A percentile compares a stretch with the other conserved stretches of the same genome.
Conservation (phyloP, 1,140 invertebrate species). For the Achatina immaculata region DNA sequence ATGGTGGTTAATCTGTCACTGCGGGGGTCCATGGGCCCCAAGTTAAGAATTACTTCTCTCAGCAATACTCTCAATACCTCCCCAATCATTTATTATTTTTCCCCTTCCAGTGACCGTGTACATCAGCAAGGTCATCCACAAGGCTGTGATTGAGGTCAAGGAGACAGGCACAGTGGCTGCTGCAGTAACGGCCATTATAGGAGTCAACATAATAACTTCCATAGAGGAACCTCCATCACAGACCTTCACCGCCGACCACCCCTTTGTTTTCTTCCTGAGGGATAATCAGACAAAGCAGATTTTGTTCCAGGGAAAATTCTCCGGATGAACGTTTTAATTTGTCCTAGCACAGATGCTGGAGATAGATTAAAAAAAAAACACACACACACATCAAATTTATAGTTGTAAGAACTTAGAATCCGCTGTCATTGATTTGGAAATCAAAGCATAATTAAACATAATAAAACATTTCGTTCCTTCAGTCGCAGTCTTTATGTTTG, state of each 20-base stretch:
- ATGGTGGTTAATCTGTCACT: no score
- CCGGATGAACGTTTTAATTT: not conserved
- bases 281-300: conserved; percentile 75
- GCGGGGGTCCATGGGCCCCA: no score
- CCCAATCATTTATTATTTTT: not conserved
- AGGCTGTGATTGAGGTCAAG: conserved; percentile 75
- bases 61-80: no score
- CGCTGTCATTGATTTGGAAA: no score
- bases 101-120: conserved; percentile 36
- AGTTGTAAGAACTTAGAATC: no score
- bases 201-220: not conserved
- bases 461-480: no score
- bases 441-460: no score
- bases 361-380: no score
- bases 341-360: no score
- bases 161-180: conserved; percentile 63
- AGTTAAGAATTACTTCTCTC: no score
- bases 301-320: conserved; percentile 77
- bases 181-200: conserved; percentile 49
- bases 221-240: not conserved
- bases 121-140: conserved; percentile 70
- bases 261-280: conserved; percentile 81
- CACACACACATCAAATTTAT: no score
- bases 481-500: no score
- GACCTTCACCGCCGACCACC: conserved; percentile 82